Evolutionary conservation across 2,113 vertebrate species (phyloP), one percentile per base, ranked within the genome.

Genomic region (Ahaetulla prasina): DNA sequence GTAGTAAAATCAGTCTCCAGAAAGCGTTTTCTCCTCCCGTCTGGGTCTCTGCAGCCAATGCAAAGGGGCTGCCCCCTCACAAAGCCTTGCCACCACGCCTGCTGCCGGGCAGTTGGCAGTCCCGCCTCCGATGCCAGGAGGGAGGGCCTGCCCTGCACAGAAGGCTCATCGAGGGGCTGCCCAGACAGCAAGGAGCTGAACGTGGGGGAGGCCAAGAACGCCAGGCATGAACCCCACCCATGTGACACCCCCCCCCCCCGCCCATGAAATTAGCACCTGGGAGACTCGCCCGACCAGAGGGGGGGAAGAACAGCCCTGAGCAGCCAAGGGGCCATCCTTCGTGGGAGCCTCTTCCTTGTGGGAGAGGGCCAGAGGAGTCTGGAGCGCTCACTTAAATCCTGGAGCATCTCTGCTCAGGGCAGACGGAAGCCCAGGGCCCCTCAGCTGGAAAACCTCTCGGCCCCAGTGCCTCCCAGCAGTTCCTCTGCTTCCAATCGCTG

Each of bases 121-220:
- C 88, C 43, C 0, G 0, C 86, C 94, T 87, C 54, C 0, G 0
- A 39, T 18, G 0, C 92, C 84, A 85, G 92, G 87, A 85, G 85
- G 89, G 92, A 60, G 91, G 60, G 87, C 84, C 85, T 92, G 91
- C 16, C 1, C 27, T 60, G 92, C 74, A 95, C 94, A 95, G 92
- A 95, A 93, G 85, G 16, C 86, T 53, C 54, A 90, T 92, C 94
- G 92, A 94, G 87, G 92, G 93, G 90, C 60, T 60, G 6, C 91
- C 86, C 47, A 43, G 68, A 45, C 0, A 0, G 87, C 55, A 90
- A 57, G 63, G 93, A 91, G 57, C 85, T 85, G 57, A 87, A 93
- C 0, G 1, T 94, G 94, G 93, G 93, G 94, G 93, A 93, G 91
- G 43, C 91, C 39, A 35, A 22, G 84, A 93, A 91, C 14, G 47